phyloP scores from a whole-genome alignment of 2,797 vertebrate genomes.

The Chelon auratus region DNA sequence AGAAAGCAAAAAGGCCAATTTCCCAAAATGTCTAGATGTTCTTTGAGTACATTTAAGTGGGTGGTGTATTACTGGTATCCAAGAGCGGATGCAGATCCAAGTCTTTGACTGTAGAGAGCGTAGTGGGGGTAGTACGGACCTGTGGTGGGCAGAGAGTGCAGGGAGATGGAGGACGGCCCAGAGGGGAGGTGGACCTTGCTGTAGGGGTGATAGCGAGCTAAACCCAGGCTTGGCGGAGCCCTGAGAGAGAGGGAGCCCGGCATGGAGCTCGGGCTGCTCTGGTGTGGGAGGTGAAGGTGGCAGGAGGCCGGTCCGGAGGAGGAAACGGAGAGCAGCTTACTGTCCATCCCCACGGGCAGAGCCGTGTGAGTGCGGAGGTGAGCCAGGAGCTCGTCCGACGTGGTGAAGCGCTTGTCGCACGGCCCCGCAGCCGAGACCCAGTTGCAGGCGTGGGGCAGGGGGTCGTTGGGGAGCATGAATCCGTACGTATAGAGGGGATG shows the following conservation, averaged over 20 bases:
- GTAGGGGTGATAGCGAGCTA: conserved; percentile 97
- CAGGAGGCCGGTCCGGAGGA: conserved; percentile 90
- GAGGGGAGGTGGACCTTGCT: conserved; percentile 93
- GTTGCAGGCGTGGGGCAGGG: conserved; percentile 95
- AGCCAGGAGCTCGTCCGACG: conserved; percentile 95
- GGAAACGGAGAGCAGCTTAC: conserved; percentile 92
- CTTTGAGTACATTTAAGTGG: conserved; percentile 72
- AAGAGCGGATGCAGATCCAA: conserved; percentile 93
- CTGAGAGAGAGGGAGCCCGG: conserved; percentile 92
- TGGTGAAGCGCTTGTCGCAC: conserved; percentile 96
- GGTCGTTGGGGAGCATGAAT: conserved; percentile 97
- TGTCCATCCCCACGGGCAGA: conserved; percentile 87
- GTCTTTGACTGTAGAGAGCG: conserved; percentile 96
- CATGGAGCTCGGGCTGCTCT: conserved; percentile 89
- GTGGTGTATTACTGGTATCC: conserved; percentile 93
- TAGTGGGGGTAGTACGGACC: conserved; percentile 97
- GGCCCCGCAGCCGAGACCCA: conserved; percentile 97
- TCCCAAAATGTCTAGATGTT: conserved; percentile 31
- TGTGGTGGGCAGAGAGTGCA: conserved; percentile 91
- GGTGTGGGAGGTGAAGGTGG: conserved; percentile 95
- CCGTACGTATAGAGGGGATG: conserved; percentile 97
- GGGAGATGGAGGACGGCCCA: conserved; percentile 88
- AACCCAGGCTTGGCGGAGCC: conserved; percentile 92
- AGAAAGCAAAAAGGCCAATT: conserved; percentile 15
- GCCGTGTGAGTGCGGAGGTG: conserved; percentile 96